These are phyloP conservation scores for Boleophthalmus pectinirostris DNA, from an alignment of 2,113 vertebrate species.

Conservation along the genomic window DNA sequence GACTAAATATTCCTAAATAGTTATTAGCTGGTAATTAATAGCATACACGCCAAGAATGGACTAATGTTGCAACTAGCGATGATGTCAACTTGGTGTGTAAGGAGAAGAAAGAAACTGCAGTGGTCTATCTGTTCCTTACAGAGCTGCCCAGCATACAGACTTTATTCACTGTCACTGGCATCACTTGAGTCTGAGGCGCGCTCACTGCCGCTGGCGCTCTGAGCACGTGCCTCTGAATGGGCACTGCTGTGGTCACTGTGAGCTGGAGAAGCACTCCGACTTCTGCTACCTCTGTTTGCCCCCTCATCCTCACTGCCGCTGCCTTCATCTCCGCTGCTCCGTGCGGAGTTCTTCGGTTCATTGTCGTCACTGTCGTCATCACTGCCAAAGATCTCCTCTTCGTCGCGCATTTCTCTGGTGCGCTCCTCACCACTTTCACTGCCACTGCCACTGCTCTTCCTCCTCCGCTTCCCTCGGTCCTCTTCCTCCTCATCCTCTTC, in stretches of 20 bases:
- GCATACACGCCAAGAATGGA: constrained; percentile 1
- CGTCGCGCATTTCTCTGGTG: constrained; percentile 82
- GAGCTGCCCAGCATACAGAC: neutral
- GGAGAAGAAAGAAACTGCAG: constrained; percentile 12
- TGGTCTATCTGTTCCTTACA: neutral
- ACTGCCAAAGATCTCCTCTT: constrained; percentile 93
- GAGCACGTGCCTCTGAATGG: constrained; percentile 77
- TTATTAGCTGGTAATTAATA: constrained; percentile 5
- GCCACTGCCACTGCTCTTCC: constrained; percentile 79
- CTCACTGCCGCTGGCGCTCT: constrained; percentile 81
- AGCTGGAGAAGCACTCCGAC: constrained; percentile 81
- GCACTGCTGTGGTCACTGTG: constrained; percentile 83
- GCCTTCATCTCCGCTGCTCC: constrained; percentile 73
- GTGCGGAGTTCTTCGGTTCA: constrained; percentile 66
- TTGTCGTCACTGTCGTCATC: constrained; percentile 84
- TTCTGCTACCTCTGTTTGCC: constrained; percentile 67
- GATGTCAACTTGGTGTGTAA: neutral
- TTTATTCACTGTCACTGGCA: constrained; percentile 85
- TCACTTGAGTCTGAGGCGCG: constrained; percentile 83
- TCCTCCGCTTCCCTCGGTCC: constrained; percentile 45
- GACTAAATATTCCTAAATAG: constrained; percentile 18
- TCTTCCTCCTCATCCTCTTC: constrained; percentile 67
- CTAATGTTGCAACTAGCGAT: neutral
- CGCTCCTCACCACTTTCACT: constrained; percentile 81
- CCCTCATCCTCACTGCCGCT: constrained; percentile 73